phyloP scores from a whole-genome alignment of 2,797 vertebrate species.

The Mus caroli region DNA sequence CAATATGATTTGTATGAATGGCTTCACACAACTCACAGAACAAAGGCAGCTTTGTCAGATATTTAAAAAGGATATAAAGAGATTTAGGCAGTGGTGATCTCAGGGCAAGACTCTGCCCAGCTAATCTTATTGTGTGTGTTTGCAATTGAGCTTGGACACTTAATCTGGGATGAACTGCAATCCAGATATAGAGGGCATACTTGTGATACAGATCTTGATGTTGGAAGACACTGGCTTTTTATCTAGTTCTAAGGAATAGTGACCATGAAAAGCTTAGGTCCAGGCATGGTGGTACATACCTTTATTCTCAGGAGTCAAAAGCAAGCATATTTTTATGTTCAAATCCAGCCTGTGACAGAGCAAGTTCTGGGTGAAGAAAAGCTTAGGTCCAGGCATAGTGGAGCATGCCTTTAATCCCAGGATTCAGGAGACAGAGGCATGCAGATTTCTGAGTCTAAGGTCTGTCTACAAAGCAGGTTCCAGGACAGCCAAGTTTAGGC shows the following conservation, averaged over 20 bases:
- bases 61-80: not conserved
- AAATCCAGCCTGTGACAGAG: not conserved
- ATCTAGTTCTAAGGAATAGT: not conserved
- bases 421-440: not conserved
- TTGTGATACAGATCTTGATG: not conserved
- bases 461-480: not conserved
- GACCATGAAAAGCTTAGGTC: not conserved
- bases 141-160: not conserved
- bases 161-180: not conserved
- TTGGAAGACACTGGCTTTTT: not conserved
- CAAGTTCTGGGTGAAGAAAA: not conserved
- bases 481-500: not conserved
- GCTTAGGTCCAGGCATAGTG: not conserved
- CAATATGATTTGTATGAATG: not conserved
- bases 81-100: not conserved
- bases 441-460: not conserved
- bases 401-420: not conserved
- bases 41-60: not conserved
- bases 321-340: not conserved
- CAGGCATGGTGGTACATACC: not conserved
- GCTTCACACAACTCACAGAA: not conserved
- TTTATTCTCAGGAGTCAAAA: not conserved
- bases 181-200: not conserved
- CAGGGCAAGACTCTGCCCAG: not conserved
- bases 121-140: not conserved